phyloP scores from a whole-genome alignment of 1,140 invertebrate species.

The Megathymus violae region DNA sequence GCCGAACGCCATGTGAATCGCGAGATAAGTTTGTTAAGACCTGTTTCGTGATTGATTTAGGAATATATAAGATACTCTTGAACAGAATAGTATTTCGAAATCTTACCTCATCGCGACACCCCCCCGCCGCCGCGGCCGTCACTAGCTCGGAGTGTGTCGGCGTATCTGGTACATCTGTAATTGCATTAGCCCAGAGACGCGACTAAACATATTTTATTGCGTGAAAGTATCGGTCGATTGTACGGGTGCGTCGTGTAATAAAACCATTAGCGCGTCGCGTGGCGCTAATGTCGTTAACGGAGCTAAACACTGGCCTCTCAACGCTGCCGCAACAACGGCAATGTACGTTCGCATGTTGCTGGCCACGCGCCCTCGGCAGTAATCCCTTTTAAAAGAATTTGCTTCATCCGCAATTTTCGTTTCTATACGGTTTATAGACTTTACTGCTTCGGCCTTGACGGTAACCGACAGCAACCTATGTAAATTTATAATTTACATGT shows the following conservation, averaged over 20 bases:
- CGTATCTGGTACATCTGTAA: conserved; percentile 3
- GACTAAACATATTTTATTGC: conserved; percentile 6
- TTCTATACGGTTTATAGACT: too few species aligned
- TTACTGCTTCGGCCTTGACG: too few species aligned
- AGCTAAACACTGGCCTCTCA: neutral
- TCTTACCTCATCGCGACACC: too few species aligned
- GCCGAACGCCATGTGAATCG: too few species aligned
- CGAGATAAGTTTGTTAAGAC: too few species aligned
- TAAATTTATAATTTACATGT: too few species aligned
- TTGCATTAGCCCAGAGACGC: conserved; percentile 2
- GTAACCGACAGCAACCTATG: too few species aligned
- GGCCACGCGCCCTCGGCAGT: neutral
- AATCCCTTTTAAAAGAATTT: neutral
- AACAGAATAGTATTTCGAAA: too few species aligned
- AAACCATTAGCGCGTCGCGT: conserved; percentile 12
- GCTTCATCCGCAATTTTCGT: neutral
- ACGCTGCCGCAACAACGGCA: too few species aligned
- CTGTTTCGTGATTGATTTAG: too few species aligned
- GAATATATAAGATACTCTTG: too few species aligned
- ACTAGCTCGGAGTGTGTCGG: neutral
- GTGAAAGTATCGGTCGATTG: conserved; percentile 17
- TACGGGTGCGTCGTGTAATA: conserved; percentile 20
- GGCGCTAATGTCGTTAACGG: conserved; percentile 14
- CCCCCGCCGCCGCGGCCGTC: neutral
- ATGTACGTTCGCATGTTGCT: neutral